A percentile compares a stretch with the other conserved stretches of the same genome.
Evolutionary conservation across 2,888 invertebrate genomes (phyloP).

Genomic region (Chalcosyrphus nemorum): DNA sequence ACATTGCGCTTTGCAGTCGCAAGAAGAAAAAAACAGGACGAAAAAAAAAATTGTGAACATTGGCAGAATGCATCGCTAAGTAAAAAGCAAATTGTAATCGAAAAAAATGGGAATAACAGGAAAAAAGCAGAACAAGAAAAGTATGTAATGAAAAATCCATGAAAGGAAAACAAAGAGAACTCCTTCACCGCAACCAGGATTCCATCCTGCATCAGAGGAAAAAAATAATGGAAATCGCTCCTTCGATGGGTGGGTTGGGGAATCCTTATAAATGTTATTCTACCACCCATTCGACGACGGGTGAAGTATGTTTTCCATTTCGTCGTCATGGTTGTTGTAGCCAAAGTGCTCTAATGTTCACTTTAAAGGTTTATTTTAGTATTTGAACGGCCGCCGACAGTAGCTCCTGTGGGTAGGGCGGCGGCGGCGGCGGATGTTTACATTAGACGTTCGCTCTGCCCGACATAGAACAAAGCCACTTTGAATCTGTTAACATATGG

Average conservation of each 20-base stretch:
- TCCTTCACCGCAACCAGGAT: not conserved
- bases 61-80: slow-evolving; percentile 34
- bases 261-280: slow-evolving; percentile 18
- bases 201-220: slow-evolving; percentile 19
- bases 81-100: slow-evolving; percentile 24
- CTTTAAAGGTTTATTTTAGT: slow-evolving; percentile 26
- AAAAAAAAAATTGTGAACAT: slow-evolving; percentile 12
- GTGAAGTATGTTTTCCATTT: slow-evolving; percentile 13
- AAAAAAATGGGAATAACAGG: slow-evolving; percentile 1
- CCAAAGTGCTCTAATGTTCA: not conserved
- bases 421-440: slow-evolving; percentile 23
- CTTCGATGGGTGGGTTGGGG: not conserved
- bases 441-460: slow-evolving; percentile 1
- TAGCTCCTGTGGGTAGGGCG: not conserved
- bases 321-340: not conserved
- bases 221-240: slow-evolving; percentile 56
- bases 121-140: slow-evolving; percentile 28
- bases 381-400: slow-evolving; percentile 7
- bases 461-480: slow-evolving; percentile 46
- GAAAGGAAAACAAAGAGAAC: slow-evolving; percentile 39
- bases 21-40: not conserved
- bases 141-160: slow-evolving; percentile 35
- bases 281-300: not conserved
- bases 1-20: slow-evolving; percentile 35
- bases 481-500: slow-evolving; percentile 30